Conservation (phyloP, 2,113 vertebrate species). For the Miniopterus natalensis region DNA sequence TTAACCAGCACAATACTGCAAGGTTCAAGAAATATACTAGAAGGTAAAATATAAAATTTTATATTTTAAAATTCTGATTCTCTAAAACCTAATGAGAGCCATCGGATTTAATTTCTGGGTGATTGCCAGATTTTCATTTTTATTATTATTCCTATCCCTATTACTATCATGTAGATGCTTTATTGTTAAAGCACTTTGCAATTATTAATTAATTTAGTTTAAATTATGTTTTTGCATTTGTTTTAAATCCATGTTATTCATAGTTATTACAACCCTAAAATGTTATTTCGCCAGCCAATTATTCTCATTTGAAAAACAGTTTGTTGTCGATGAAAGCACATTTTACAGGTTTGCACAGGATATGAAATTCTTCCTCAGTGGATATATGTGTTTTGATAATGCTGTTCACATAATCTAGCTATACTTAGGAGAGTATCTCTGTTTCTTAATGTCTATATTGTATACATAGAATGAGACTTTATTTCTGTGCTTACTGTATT, state of each 20-base stretch:
- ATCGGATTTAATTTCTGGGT: constrained; percentile 65
- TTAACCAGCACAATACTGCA: background rate
- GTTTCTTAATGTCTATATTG: constrained; percentile 57
- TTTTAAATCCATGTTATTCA: constrained; percentile 73
- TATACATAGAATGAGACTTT: constrained; percentile 57
- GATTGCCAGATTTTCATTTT: constrained; percentile 62
- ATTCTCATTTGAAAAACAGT: constrained; percentile 79
- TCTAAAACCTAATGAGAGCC: constrained; percentile 59
- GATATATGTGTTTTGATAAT: constrained; percentile 8
- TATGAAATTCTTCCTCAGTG: constrained; percentile 46
- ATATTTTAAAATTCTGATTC: constrained; percentile 58
- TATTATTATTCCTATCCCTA: constrained; percentile 70
- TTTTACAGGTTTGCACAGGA: constrained; percentile 70
- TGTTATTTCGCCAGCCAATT: constrained; percentile 66
- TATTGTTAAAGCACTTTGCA: constrained; percentile 68
- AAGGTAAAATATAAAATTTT: constrained; percentile 48
- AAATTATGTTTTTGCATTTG: constrained; percentile 75
- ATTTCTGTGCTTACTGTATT: constrained; percentile 45
- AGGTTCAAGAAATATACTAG: constrained; percentile 20
- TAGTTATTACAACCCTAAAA: constrained; percentile 70
- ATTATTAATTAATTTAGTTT: constrained; percentile 81
- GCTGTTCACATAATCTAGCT: constrained; percentile 38
- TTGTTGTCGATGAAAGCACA: constrained; percentile 34
- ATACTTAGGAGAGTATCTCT: background rate
- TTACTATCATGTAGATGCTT: constrained; percentile 63